Conservation (phyloP, 2,113 vertebrate species). For the Sciurus niger region DNA sequence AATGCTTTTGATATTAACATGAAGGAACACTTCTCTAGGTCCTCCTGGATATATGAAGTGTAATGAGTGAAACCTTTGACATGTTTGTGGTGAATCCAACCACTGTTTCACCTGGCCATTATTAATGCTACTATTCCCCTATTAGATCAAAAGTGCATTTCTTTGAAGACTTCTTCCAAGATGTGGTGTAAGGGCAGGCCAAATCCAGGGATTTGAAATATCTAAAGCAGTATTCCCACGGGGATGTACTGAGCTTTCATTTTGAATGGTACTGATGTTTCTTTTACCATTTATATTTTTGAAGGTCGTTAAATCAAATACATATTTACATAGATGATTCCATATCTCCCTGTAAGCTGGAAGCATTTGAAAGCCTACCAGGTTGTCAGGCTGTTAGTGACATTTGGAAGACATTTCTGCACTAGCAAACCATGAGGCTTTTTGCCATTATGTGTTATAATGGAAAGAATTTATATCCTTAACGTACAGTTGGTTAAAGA, state of each 20-base stretch:
- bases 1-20: background rate
- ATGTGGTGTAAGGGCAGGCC: background rate
- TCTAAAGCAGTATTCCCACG: background rate
- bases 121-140: background rate
- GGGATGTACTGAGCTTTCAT: background rate
- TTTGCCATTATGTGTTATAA: background rate
- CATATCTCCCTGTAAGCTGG: background rate
- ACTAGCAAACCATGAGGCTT: background rate
- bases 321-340: background rate
- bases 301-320: slow-evolving; percentile 26
- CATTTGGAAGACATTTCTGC: background rate
- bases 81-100: background rate
- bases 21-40: background rate
- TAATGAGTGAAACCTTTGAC: background rate
- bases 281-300: background rate
- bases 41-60: background rate
- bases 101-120: background rate
- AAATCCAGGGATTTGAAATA: background rate
- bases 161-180: background rate
- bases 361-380: background rate
- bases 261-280: background rate
- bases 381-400: background rate
- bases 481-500: slow-evolving; percentile 43
- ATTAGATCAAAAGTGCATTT: background rate
- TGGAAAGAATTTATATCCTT: slow-evolving; percentile 45